Evolutionary conservation across 2,888 invertebrate species (phyloP), one percentile per base, ranked within the genome.

Genomic region (Harmothoe impar): DNA sequence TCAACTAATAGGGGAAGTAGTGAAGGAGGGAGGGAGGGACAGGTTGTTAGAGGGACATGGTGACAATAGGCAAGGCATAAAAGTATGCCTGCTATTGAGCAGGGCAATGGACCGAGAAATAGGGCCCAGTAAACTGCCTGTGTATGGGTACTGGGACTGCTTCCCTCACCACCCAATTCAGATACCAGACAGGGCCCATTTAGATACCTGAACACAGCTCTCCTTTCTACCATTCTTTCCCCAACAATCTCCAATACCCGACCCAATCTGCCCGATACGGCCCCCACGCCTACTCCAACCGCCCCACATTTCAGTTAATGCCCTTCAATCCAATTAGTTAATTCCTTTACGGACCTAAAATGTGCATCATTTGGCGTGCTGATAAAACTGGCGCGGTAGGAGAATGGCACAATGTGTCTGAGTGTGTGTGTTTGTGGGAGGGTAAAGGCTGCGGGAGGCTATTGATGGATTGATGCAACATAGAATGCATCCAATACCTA

Each of bases 241-340:
- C 20, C n/a, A 17, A n/a, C 62, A 62, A 3, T n/a, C 20, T 62
- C 62, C 15, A 43, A 43, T 43, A 43, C 43, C n/a, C 43, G 43
- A 43, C 43, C 43, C 43, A 43, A 43, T 43, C 43, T 43, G 43
- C 43, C 43, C 43, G 10, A 43, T 10, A 3, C 43, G 10, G 43
- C 43, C 7, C 62, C 62, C 62, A 3, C n/a, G 20, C 62, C 62
- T 62, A 1, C 62, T n/a, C 62, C n/a, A 62, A 62, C 3, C 62
- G 15, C 7, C 3, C 62, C 62, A n/a, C 62, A 62, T 62, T 62
- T 62, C 7, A 62, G 3, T 62, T 62, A 62, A 62, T 62, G 20
- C 15, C n/a, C 62, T 20, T 25, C 72, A 25, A 72, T 72, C 72
- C 72, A 72, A 72, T 72, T 72, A 72, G 29, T 72, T 72, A 72